phyloP scores from a whole-genome alignment of 1,140 invertebrate genomes.

The Bombus difficillimus region DNA sequence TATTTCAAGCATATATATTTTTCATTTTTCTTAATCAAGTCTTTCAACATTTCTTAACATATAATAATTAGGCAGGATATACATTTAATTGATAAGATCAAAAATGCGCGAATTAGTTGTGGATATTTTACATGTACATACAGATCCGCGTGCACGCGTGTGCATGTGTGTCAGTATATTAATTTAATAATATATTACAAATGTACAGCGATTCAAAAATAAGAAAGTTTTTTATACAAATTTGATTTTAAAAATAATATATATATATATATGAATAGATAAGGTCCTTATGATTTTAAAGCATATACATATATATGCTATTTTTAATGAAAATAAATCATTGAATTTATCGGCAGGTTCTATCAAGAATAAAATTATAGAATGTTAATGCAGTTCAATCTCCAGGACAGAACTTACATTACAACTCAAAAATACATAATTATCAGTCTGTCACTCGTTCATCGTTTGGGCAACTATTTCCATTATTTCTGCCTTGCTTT shows the following conservation, averaged over 20 bases:
- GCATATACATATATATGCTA: slow-evolving; percentile 26
- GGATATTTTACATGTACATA: not conserved
- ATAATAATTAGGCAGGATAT: not conserved
- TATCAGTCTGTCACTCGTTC: slow-evolving; percentile 52
- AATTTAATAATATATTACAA: slow-evolving; percentile 38
- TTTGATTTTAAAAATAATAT: slow-evolving; percentile 48
- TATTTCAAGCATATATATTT: not conserved
- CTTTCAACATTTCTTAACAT: not conserved
- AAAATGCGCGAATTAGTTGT: slow-evolving; percentile 1
- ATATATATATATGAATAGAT: not conserved
- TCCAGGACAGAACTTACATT: slow-evolving; percentile 27
- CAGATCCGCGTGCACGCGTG: not conserved
- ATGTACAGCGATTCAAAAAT: slow-evolving; percentile 28
- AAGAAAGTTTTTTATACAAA: slow-evolving; percentile 25
- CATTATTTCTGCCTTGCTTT: not conserved
- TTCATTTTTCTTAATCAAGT: not conserved
- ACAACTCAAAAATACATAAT: slow-evolving; percentile 9
- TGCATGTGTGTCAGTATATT: not conserved
- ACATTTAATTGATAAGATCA: not conserved
- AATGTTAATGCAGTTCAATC: slow-evolving; percentile 10
- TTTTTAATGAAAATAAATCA: slow-evolving; percentile 21
- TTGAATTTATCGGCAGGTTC: not conserved
- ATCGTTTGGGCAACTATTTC: slow-evolving; percentile 8
- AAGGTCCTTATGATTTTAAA: slow-evolving; percentile 32
- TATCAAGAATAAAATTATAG: slow-evolving; percentile 6